These are phyloP conservation scores for Pongo pygmaeus DNA, from an alignment of 2,113 vertebrate genomes.

Conservation along the genomic window DNA sequence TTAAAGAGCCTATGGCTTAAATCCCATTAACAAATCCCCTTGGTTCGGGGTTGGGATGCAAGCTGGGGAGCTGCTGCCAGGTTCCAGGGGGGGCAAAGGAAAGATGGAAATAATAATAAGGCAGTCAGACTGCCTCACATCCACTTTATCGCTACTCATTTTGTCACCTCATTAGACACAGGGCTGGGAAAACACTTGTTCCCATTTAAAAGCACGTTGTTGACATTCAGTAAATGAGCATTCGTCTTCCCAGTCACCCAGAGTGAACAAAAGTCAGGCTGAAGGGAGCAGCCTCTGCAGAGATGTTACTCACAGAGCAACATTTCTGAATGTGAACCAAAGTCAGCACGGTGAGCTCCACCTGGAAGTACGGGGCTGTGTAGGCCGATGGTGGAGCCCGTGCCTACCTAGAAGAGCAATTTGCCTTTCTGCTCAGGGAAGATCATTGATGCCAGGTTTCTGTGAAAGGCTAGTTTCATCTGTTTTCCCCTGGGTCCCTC, in stretches of 20 bases:
- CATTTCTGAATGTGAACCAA: not conserved
- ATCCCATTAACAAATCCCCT: not conserved
- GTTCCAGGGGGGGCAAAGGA: not conserved
- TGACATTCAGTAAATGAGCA: not conserved
- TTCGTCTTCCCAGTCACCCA: not conserved
- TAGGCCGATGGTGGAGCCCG: fast-evolving
- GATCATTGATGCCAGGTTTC: not conserved
- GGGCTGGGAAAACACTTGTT: not conserved
- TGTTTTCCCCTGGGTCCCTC: not conserved
- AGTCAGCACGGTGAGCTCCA: not conserved
- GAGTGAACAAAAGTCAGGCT: not conserved
- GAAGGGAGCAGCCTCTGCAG: not conserved
- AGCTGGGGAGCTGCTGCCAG: not conserved
- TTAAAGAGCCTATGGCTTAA: not conserved
- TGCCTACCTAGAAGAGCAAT: not conserved
- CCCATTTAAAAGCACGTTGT: not conserved
- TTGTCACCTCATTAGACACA: not conserved
- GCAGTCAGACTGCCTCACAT: not conserved
- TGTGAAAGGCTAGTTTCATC: not conserved
- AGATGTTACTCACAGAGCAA: not conserved
- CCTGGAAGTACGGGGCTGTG: not conserved
- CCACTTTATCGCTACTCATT: not conserved
- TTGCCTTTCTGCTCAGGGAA: not conserved
- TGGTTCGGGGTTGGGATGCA: not conserved
- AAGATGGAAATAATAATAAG: not conserved